Percentiles rank a stretch among this genome's conserved stretches.
Evolutionary conservation across 1,140 invertebrate genomes (phyloP).

Genomic region (Globodera ellingtonae): DNA sequence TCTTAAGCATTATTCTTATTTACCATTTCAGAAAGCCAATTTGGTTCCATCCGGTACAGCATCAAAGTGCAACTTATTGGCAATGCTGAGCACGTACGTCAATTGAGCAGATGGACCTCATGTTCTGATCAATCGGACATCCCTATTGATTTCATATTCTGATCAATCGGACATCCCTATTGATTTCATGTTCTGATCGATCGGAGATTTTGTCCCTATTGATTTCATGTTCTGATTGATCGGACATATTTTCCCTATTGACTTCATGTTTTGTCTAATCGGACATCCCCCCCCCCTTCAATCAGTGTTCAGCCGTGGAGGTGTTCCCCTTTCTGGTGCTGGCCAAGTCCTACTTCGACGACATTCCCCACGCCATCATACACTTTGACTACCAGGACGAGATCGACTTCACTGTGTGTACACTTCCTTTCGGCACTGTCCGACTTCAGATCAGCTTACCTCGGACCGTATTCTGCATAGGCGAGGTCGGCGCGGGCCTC

Average conservation of each 20-base stretch:
- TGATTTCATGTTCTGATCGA: neutral
- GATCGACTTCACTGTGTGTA: conserved; percentile 62
- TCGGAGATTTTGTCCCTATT: neutral
- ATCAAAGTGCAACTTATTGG: conserved; percentile 46
- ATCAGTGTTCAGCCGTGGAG: conserved; percentile 52
- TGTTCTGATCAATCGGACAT: neutral
- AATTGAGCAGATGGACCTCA: neutral
- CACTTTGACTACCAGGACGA: conserved; percentile 61
- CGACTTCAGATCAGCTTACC: conserved; percentile 49
- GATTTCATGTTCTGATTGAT: neutral
- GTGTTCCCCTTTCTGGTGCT: conserved; percentile 59
- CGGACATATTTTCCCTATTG: neutral
- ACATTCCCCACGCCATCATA: conserved; percentile 53
- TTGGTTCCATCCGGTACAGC: conserved; percentile 58
- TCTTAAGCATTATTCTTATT: conserved; percentile 1
- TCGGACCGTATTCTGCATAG: conserved; percentile 52
- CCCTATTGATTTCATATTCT: neutral
- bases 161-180: neutral
- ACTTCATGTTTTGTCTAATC: neutral
- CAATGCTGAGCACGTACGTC: conserved; percentile 53
- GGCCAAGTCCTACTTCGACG: conserved; percentile 58
- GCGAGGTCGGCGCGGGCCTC: conserved; percentile 46
- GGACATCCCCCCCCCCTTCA: neutral
- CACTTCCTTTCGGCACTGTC: conserved; percentile 60
- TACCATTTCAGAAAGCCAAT: conserved; percentile 41